Evolutionary conservation across 2,797 vertebrate species (phyloP).

Genomic region (Cryptoblepharus egeriae): DNA sequence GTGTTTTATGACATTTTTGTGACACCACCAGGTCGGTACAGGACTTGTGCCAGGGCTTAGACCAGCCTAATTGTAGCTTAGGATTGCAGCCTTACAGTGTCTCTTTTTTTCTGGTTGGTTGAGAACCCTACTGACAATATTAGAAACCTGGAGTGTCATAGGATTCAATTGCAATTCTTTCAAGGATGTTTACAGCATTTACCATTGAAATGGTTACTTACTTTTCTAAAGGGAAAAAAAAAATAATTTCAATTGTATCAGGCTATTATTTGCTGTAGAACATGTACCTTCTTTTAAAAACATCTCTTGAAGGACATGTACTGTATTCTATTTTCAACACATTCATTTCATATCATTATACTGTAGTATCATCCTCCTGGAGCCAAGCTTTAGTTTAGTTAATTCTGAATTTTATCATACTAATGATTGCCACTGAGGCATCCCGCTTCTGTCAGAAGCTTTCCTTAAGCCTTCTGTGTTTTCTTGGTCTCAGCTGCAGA

Average conservation of each 20-base stretch:
- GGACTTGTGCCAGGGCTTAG: no score
- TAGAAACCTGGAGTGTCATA: not conserved
- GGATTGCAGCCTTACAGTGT: no score
- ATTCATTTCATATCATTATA: conserved; percentile 61
- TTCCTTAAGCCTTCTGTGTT: conserved; percentile 41
- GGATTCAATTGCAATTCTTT: not conserved
- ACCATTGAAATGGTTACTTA: conserved; percentile 36
- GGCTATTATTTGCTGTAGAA: conserved; percentile 53
- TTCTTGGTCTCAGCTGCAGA: conserved; percentile 45
- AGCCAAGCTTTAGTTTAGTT: conserved; percentile 32
- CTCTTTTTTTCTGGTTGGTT: no score
- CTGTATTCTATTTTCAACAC: conserved; percentile 64
- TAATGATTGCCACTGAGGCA: conserved; percentile 42
- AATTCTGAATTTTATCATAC: conserved; percentile 35
- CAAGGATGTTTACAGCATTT: conserved; percentile 32
- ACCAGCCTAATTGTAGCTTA: no score
- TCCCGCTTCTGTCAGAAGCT: conserved; percentile 31
- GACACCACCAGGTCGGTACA: no score
- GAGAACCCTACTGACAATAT: no score
- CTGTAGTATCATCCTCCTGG: conserved; percentile 45
- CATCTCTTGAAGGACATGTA: conserved; percentile 58
- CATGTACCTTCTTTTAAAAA: conserved; percentile 51
- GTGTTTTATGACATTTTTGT: no score
- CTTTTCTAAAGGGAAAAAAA: conserved; percentile 35
- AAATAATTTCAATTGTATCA: conserved; percentile 26